Base-by-base conservation (phyloP, 2,113 vertebrate genomes). In the Triplophysa rosa region DNA sequence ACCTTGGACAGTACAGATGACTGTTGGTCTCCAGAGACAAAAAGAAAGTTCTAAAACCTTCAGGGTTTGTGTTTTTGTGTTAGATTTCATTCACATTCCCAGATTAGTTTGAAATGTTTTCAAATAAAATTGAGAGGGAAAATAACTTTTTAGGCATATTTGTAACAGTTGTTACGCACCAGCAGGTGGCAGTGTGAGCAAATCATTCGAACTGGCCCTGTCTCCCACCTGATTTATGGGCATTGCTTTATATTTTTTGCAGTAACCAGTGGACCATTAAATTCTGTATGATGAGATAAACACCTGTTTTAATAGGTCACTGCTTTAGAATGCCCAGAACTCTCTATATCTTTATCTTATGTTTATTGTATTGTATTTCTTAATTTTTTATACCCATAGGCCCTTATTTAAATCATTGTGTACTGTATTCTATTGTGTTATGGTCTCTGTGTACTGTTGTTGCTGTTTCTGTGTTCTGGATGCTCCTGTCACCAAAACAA, bases 111-210 rank as follows among this genome's bases (percentile, higher is more conserved):
- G 2, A 21, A 11, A 6, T 70, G 24, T 49, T 52, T 21, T 13
- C 10, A 56, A 33, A 7, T 7, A 70, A 70, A 23, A 10, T 58
- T 58, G 5, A 12, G 6, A 1, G 26, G 17, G 24, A 54, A 69
- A 54, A 54, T 19, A 9, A 6, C 5, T 29, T 52, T 17, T 1
- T 4, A 26, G 26, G 3, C 54, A 59, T 1, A 42, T 47, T 40
- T 33, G n/a, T 80, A 63, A 69, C 47, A 47, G 19, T 10, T 13
- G 19, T 47, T 45, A n/a, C 42, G 12, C 4, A 17, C 70, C 82
- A 70, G 45, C 59, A 80, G 77, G 23, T 37, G 82, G 82, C 77
- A 65, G 71, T 56, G 70, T 65, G 56, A 37, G n/a, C 19, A 59
- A 37, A 61, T 16, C 8, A 59, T 37, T 21, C n/a, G 29, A 13